Evolutionary conservation across 2,888 invertebrate species (phyloP), one percentile per base, ranked within the genome.

Genomic region (Rotaria macrura): DNA sequence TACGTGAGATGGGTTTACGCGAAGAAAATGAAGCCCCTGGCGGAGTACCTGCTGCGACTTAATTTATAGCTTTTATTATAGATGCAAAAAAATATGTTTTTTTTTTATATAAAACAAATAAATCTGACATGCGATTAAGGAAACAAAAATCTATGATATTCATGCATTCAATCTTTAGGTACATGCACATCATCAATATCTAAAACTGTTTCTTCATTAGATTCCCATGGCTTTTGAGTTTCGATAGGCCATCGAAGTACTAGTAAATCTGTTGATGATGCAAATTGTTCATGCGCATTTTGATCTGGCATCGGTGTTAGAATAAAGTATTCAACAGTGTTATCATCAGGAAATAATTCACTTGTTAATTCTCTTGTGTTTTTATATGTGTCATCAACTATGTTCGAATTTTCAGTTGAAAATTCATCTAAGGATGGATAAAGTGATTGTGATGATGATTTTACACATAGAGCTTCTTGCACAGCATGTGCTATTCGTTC

Each of bases 1-100:
- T 91, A 43, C 87, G 90, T 55, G 89, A 89, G 84, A 88, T 91
- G 23, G 91, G 91, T 49, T 87, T 91, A 40, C 87, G 88, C 47
- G 89, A 89, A 79, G 90, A 91, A 12, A 89, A 89, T n/a, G 89
- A 89, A 20, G 89, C 89, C 85, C 87, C 88, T 29, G 87, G 89
- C 9, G 88, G 34, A 6, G 4, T 14, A 65, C 34, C 65, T 20
- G 34, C 34, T 2, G 65, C 65, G 20, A 65, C 29, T 38, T 65
- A 65, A 65, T 20, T 34, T 25, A 29, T 25, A 9, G 5, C 12
- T 29, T 65, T 65, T 29, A n/a, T n/a, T n/a, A n/a, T 49, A 49
- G 49, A 49, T 49, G 1, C 12, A 49, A 49, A 14, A 49, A 49
- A 49, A 17, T 4, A 17, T 52, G 3, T 23, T 52, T 52, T 47